phyloP scores from a whole-genome alignment of 64 coral and sea anemone species.

The Cladopsammia gracilis region DNA sequence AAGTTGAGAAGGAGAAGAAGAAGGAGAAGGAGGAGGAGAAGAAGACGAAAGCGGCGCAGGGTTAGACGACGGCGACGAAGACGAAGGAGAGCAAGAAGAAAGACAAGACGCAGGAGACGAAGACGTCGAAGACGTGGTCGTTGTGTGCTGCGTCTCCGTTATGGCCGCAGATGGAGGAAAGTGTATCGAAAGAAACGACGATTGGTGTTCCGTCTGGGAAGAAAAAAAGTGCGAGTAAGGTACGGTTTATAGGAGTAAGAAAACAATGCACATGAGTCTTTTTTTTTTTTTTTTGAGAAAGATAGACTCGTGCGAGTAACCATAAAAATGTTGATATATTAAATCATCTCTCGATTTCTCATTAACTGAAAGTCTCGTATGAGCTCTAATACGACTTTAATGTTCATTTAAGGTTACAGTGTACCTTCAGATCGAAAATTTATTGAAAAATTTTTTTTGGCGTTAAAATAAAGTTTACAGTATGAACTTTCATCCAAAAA shows the following conservation, averaged over 20 bases:
- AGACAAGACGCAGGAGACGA: neutral
- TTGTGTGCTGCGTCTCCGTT: slow-evolving; percentile 5
- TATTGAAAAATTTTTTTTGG: too few species aligned
- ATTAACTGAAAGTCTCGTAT: too few species aligned
- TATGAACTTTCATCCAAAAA: too few species aligned
- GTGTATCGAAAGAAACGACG: neutral
- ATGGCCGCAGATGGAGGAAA: neutral
- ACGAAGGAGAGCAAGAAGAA: neutral
- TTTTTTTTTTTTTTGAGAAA: neutral
- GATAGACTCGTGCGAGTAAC: too few species aligned
- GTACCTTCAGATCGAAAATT: too few species aligned
- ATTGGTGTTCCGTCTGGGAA: neutral
- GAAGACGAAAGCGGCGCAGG: neutral
- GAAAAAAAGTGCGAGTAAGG: neutral
- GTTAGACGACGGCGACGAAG: neutral
- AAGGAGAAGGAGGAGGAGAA: neutral
- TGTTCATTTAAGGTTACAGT: too few species aligned
- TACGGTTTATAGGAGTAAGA: neutral
- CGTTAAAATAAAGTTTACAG: too few species aligned
- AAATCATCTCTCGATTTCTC: too few species aligned
- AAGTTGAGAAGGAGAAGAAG: neutral
- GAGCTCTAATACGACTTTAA: too few species aligned
- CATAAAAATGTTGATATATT: too few species aligned
- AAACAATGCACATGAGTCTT: neutral
- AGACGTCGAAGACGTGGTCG: neutral